Percentiles rank a stretch among this genome's conserved stretches.
Evolutionary conservation across 1,140 invertebrate species (phyloP).

Genomic region (Delia radicum): DNA sequence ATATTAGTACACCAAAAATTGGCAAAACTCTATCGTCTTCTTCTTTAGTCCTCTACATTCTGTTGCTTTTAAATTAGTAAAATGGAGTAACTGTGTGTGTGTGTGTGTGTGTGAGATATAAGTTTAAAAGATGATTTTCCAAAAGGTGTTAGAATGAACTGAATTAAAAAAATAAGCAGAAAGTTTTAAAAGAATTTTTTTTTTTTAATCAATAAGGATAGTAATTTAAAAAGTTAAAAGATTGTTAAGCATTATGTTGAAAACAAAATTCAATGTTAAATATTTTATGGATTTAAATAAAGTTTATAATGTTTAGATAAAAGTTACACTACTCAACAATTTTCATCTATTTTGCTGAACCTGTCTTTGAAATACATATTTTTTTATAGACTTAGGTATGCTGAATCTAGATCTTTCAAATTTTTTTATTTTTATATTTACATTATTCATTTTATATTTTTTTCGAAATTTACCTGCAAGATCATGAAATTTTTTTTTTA

Average conservation of each 20-base stretch:
- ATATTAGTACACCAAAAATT: slow-evolving; percentile 1
- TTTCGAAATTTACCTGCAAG: too few species aligned
- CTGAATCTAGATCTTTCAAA: too few species aligned
- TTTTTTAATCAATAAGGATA: neutral
- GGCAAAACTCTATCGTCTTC: neutral
- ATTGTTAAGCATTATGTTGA: neutral
- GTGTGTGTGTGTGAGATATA: neutral
- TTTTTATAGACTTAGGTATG: too few species aligned
- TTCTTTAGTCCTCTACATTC: neutral
- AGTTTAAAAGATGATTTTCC: neutral
- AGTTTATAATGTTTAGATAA: too few species aligned
- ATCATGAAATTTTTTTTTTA: too few species aligned
- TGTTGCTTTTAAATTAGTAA: neutral
- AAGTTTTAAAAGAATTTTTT: neutral
- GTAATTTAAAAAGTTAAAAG: neutral
- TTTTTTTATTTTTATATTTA: too few species aligned
- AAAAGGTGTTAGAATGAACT: neutral
- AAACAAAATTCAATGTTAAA: neutral
- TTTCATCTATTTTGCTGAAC: too few species aligned
- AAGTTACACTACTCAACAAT: too few species aligned
- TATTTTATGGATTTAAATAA: neutral
- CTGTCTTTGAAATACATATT: too few species aligned
- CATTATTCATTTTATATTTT: too few species aligned
- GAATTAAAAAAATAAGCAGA: neutral
- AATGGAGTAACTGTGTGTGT: too few species aligned